Percentiles rank a stretch among this genome's conserved stretches.
Evolutionary conservation across 1,140 invertebrate species (phyloP).

Genomic region (Pogonognathellus flavescens): DNA sequence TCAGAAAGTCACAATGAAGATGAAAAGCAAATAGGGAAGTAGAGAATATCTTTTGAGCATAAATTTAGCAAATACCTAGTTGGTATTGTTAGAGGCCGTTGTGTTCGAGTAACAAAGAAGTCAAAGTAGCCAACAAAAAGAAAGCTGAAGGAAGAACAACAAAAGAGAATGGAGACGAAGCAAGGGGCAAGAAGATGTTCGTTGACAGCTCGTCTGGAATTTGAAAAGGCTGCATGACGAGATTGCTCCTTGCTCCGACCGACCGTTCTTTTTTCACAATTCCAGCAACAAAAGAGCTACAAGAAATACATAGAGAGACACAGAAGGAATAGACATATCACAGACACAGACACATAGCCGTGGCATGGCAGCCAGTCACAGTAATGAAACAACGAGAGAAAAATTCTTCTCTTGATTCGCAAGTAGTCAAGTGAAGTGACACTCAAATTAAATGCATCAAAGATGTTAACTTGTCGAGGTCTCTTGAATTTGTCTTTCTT

Average conservation of each 20-base stretch:
- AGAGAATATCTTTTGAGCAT: too few relatives aligned
- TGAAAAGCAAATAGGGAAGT: neutral
- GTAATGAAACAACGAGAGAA: slow-evolving; percentile 19
- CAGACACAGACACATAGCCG: neutral
- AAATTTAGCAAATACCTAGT: too few relatives aligned
- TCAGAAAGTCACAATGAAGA: neutral
- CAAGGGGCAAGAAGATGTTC: neutral
- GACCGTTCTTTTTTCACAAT: neutral
- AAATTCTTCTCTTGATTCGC: slow-evolving; percentile 7
- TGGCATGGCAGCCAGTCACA: neutral
- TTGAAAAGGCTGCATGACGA: slow-evolving; percentile 9
- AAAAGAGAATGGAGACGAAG: neutral
- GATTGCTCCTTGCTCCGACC: neutral
- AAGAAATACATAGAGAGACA: too few relatives aligned
- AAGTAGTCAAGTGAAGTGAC: slow-evolving; percentile 27
- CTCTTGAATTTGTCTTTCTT: too few relatives aligned
- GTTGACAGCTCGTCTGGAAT: slow-evolving; percentile 22
- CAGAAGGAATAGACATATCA: too few relatives aligned
- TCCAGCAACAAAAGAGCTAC: neutral
- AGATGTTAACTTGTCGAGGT: neutral
- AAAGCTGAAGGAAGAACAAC: neutral
- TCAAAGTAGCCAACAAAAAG: neutral
- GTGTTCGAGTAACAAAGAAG: neutral
- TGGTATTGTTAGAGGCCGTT: too few relatives aligned
- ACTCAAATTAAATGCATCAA: slow-evolving; percentile 46